Evolutionary conservation across 2,113 vertebrate genomes (phyloP), one percentile per base, ranked within the genome.

Genomic region (Perccottus glenii): DNA sequence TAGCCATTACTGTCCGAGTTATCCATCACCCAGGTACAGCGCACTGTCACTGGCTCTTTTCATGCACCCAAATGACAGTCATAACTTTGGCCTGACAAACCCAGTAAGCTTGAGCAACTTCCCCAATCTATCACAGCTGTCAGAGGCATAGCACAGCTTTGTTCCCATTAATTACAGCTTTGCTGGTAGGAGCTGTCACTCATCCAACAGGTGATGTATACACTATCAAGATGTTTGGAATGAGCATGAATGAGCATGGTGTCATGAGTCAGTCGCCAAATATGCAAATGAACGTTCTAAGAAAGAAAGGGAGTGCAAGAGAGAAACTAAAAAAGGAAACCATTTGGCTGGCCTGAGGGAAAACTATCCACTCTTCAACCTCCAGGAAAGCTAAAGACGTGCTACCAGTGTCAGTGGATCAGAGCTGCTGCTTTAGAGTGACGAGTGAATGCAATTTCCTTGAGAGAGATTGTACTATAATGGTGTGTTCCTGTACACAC

Each of bases 111-210:
- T 87, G 87, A 90, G 84, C 74, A 84, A 90, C 85, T 72, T 91
- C 86, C 85, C 56, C 85, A 76, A 88, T 92, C 87, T 57, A 89
- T 91, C 88, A 90, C 47, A 50, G 67, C 83, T 90, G 89, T 88
- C 91, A 91, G 80, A 73, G 70, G 67, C 70, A 58, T 19, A 67
- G 82, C 82, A 78, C 45, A 2, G 74, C 81, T 74, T 78, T 78
- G 83, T 84, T 84, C 78, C 82, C 72, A 91, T 91, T 89, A 90
- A 92, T 93, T 90, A 87, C 80, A 85, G 60, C 82, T 56, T 62
- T 66, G 70, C 77, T 75, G 74, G 73, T 65, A 78, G 73, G 71
- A 78, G 55, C 86, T 86, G 89, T 87, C 88, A 86, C 15, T 91
- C 87, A 77, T 60, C 55, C 45, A 48, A 56, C 69, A 76, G 70